phyloP scores from a whole-genome alignment of 2,113 vertebrate species.

The Numenius arquata region DNA sequence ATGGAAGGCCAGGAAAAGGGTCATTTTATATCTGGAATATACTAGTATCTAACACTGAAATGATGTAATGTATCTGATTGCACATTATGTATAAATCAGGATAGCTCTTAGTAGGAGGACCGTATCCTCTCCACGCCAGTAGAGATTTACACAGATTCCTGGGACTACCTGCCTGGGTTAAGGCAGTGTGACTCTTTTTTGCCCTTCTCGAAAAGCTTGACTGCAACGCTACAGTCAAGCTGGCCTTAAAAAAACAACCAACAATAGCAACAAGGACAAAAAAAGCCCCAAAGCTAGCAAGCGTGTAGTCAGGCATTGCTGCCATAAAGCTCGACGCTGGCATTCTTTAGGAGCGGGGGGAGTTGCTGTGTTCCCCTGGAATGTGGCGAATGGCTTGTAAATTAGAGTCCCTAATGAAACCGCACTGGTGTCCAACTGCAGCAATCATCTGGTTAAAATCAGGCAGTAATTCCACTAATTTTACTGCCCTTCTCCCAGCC shows the following conservation, averaged over 20 bases:
- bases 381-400: conserved; percentile 93
- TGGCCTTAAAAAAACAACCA: conserved; percentile 36
- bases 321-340: conserved; percentile 71
- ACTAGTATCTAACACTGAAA: conserved; percentile 10
- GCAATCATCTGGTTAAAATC: conserved; percentile 99
- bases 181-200: background rate
- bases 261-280: background rate
- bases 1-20: conserved; percentile 51
- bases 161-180: background rate
- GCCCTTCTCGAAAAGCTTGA: background rate
- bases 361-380: conserved; percentile 83
- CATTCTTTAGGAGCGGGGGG: conserved; percentile 85
- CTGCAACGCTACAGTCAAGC: background rate
- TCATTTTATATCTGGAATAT: conserved; percentile 49
- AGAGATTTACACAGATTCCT: conserved; percentile 10
- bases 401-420: conserved; percentile 98
- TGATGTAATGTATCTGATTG: conserved; percentile 53
- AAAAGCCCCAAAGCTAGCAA: background rate
- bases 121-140: background rate
- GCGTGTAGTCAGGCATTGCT: conserved; percentile 15
- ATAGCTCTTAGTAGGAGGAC: background rate
- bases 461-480: conserved; percentile 98
- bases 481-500: conserved; percentile 87
- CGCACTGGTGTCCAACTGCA: conserved; percentile 90
- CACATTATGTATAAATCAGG: conserved; percentile 33